phyloP scores from a whole-genome alignment of 2,113 vertebrate genomes.

The Microtus richardsoni region DNA sequence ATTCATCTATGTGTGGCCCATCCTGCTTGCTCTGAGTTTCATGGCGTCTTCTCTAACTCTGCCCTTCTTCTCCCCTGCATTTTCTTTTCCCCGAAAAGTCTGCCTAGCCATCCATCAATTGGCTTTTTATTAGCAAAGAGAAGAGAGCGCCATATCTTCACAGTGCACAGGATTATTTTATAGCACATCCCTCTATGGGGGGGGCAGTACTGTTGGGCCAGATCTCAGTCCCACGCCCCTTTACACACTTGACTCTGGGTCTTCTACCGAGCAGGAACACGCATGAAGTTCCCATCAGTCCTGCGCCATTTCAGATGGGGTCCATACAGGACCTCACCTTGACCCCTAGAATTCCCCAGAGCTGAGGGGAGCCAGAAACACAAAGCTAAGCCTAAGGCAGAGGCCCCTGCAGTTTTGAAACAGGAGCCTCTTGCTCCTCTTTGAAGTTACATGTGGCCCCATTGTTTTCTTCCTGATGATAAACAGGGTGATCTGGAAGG shows the following conservation, averaged over 20 bases:
- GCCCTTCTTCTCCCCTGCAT: background rate
- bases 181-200: rapidly evolving
- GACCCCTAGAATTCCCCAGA: background rate
- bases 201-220: rapidly evolving
- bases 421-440: constrained; percentile 1
- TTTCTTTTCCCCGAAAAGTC: background rate
- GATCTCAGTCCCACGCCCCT: background rate
- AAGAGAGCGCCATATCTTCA: background rate
- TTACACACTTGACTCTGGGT: background rate
- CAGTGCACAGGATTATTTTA: background rate
- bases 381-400: background rate
- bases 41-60: background rate
- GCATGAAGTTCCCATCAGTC: background rate
- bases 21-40: background rate
- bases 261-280: background rate
- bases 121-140: background rate
- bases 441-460: constrained; percentile 18
- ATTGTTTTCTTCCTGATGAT: background rate
- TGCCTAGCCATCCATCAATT: background rate
- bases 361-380: background rate
- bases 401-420: constrained; percentile 1
- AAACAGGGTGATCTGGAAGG: background rate
- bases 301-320: background rate
- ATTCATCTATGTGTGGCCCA: background rate
- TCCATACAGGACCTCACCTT: background rate